A percentile compares a stretch with the other conserved stretches of the same genome.
These are phyloP conservation scores for Kradibia gibbosae DNA, from an alignment of 1,140 invertebrate species.

Conservation along the genomic window DNA sequence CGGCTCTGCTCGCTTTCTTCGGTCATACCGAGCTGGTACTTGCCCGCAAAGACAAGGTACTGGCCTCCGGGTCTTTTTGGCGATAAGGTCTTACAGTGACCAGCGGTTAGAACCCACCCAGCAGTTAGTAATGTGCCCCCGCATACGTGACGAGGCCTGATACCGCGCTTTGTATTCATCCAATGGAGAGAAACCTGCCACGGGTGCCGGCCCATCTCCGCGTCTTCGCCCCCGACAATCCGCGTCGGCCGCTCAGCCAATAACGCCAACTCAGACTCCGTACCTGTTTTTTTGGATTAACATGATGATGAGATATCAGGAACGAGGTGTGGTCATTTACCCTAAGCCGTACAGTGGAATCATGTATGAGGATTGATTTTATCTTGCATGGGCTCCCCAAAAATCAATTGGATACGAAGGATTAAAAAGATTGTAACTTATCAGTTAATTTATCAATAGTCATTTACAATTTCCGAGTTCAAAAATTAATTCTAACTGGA, in stretches of 20 bases:
- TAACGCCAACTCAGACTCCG: slow-evolving; percentile 43
- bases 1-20: slow-evolving; percentile 67
- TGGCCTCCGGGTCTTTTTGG: slow-evolving; percentile 50
- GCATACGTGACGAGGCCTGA: slow-evolving; percentile 66
- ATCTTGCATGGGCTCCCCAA: too few relatives aligned
- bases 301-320: too few relatives aligned
- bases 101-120: slow-evolving; percentile 72
- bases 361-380: too few relatives aligned
- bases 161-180: slow-evolving; percentile 60
- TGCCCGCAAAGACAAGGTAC: slow-evolving; percentile 66
- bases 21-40: slow-evolving; percentile 59
- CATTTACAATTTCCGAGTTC: too few relatives aligned
- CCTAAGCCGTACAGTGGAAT: too few relatives aligned
- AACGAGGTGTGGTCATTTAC: too few relatives aligned
- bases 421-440: too few relatives aligned
- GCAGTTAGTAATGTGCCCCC: slow-evolving; percentile 71
- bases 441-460: too few relatives aligned
- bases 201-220: slow-evolving; percentile 63
- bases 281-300: too few relatives aligned
- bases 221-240: slow-evolving; percentile 68
- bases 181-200: slow-evolving; percentile 66
- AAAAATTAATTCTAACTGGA: too few relatives aligned
- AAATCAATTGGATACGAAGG: too few relatives aligned
- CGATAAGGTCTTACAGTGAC: slow-evolving; percentile 68
- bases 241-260: slow-evolving; percentile 57